Evolutionary conservation across 2,797 vertebrate genomes (phyloP).

Genomic region (Sitta carolinensis): DNA sequence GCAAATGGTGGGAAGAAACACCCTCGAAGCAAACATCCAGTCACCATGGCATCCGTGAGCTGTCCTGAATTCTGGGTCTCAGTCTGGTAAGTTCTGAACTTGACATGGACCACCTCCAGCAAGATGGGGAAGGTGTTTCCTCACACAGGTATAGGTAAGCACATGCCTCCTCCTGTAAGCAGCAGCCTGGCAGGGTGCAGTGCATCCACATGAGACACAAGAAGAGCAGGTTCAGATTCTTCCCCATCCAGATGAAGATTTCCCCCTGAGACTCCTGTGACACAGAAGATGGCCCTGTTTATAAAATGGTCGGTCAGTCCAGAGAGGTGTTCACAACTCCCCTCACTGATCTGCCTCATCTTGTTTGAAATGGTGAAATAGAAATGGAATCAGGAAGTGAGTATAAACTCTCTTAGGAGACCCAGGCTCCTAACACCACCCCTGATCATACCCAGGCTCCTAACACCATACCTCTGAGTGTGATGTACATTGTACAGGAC

Average conservation of each 20-base stretch:
- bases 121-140: neutral
- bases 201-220: neutral
- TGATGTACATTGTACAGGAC: neutral
- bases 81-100: neutral
- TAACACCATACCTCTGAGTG: neutral
- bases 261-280: neutral
- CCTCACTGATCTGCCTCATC: rapidly evolving
- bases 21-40: neutral
- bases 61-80: neutral
- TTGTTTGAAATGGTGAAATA: neutral
- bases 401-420: neutral
- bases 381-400: neutral
- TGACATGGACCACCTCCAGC: neutral
- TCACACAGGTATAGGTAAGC: neutral
- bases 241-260: neutral
- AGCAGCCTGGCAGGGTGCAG: neutral
- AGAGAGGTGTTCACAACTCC: neutral
- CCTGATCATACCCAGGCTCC: neutral
- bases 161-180: neutral
- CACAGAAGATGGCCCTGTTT: neutral
- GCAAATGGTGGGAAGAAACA: neutral
- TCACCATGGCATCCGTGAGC: neutral
- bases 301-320: neutral
- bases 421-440: neutral
- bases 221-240: neutral